These are phyloP conservation scores for Cloeon dipterum DNA, from an alignment of 2,888 invertebrate species.

Conservation along the genomic window DNA sequence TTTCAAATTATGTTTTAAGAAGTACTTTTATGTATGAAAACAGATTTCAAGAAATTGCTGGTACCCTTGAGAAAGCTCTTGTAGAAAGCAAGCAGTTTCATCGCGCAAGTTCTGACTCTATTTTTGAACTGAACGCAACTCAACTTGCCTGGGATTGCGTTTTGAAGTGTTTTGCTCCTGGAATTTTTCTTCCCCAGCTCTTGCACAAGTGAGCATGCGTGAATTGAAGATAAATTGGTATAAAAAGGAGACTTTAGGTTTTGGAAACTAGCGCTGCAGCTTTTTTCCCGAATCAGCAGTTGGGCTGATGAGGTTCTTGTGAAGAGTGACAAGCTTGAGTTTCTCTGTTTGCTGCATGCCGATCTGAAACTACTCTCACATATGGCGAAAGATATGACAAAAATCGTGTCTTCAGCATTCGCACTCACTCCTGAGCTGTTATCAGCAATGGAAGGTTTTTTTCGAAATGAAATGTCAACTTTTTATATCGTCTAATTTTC, in stretches of 20 bases:
- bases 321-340: neutral
- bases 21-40: too few relatives aligned
- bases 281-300: constrained; percentile 54
- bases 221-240: neutral
- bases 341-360: neutral
- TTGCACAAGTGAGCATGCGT: constrained; percentile 25
- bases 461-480: too few relatives aligned
- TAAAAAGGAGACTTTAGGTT: constrained; percentile 28
- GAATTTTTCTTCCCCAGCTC: constrained; percentile 54
- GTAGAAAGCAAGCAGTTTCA: neutral
- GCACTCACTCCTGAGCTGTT: too few relatives aligned
- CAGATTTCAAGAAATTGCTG: constrained; percentile 81
- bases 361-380: neutral
- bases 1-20: neutral
- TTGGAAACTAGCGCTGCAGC: constrained; percentile 70
- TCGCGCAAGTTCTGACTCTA: neutral
- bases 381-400: too few relatives aligned
- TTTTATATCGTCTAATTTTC: too few relatives aligned
- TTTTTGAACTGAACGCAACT: constrained; percentile 17
- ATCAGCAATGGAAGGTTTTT: too few relatives aligned
- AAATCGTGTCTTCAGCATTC: too few relatives aligned
- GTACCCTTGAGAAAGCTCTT: constrained; percentile 29
- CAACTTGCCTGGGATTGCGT: constrained; percentile 27
- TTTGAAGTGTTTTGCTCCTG: constrained; percentile 47
- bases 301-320: constrained; percentile 30